Percentiles rank a stretch among this genome's conserved stretches.
Conservation (phyloP, 1,140 invertebrate species). For the Dendrolimus punctatus region DNA sequence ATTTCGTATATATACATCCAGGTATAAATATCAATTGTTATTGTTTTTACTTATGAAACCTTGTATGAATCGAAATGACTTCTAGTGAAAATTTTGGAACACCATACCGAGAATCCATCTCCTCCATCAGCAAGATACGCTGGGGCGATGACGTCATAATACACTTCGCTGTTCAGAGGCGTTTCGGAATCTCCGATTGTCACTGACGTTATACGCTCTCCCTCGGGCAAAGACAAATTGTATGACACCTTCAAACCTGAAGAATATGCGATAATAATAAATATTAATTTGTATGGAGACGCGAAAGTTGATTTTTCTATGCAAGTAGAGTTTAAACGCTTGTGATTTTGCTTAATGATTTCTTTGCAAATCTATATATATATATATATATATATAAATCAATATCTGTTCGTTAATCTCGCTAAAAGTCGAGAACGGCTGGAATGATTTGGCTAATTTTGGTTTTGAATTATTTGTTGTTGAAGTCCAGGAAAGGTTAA, state of each 20-base stretch:
- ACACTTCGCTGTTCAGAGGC: slow-evolving; percentile 21
- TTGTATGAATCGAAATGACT: not conserved
- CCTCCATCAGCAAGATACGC: slow-evolving; percentile 42
- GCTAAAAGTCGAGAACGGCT: too few relatives aligned
- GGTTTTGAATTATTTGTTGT: too few relatives aligned
- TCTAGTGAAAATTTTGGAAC: slow-evolving; percentile 7
- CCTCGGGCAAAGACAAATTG: slow-evolving; percentile 35
- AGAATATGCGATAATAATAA: not conserved
- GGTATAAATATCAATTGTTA: not conserved
- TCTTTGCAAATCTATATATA: too few relatives aligned
- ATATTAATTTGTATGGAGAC: too few relatives aligned
- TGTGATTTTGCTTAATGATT: too few relatives aligned
- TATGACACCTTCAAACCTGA: slow-evolving; percentile 46
- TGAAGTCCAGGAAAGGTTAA: too few relatives aligned
- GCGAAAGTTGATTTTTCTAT: too few relatives aligned
- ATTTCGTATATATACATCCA: too few relatives aligned
- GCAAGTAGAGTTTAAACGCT: too few relatives aligned
- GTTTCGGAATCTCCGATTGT: slow-evolving; percentile 13
- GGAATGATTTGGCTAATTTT: too few relatives aligned
- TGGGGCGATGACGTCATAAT: slow-evolving; percentile 32
- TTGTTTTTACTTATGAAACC: not conserved
- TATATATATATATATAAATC: too few relatives aligned
- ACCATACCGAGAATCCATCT: slow-evolving; percentile 35
- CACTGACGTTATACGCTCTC: slow-evolving; percentile 29
- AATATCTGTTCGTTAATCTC: too few relatives aligned